Evolutionary conservation across 2,797 vertebrate genomes (phyloP).

Genomic region (Helarctos malayanus): DNA sequence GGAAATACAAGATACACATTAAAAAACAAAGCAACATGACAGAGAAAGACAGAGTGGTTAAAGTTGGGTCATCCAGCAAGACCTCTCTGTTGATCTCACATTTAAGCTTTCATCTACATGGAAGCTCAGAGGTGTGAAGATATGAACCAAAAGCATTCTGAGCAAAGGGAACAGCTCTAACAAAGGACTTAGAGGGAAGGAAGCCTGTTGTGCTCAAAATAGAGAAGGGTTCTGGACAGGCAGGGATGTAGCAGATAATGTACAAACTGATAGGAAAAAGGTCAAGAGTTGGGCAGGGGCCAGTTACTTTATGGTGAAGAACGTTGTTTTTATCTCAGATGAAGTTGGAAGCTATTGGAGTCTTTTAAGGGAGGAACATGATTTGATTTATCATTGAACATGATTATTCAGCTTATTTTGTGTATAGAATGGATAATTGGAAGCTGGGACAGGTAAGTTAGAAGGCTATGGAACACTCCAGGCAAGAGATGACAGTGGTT

Average conservation of each 20-base stretch:
- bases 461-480: neutral
- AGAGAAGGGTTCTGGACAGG: neutral
- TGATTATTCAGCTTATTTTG: neutral
- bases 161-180: neutral
- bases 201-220: neutral
- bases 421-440: neutral
- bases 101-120: neutral
- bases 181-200: neutral
- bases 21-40: neutral
- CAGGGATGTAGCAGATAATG: neutral
- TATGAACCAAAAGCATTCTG: neutral
- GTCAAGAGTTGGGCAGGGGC: neutral
- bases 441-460: neutral
- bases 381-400: neutral
- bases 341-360: neutral
- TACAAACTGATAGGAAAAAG: neutral
- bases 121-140: neutral
- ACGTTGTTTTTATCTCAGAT: slow-evolving; percentile 23
- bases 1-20: neutral
- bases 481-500: neutral
- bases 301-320: neutral
- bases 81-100: neutral
- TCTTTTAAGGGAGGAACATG: neutral
- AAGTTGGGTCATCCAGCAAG: neutral
- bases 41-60: neutral